These are phyloP conservation scores for Phalacrocorax brasilianus DNA, from an alignment of 2,113 vertebrate species.

Conservation along the genomic window DNA sequence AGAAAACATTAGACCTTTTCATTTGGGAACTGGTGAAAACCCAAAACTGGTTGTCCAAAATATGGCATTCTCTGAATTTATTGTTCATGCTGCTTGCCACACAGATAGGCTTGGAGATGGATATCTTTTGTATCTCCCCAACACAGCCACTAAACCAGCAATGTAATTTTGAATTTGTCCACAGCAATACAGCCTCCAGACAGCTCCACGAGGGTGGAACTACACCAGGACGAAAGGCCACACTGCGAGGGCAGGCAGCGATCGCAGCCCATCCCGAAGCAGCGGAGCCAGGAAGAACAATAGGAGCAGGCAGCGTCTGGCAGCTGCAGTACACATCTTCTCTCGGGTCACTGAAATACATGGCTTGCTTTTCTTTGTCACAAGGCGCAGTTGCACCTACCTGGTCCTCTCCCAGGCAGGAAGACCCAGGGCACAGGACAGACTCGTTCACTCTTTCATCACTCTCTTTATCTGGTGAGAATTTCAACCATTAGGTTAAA, in stretches of 20 bases:
- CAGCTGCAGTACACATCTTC: accelerated
- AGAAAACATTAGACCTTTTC: not conserved
- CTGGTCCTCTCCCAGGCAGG: not conserved
- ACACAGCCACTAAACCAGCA: not conserved
- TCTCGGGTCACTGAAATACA: accelerated
- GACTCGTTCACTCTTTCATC: not conserved
- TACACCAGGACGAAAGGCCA: not conserved
- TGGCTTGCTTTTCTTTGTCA: not conserved
- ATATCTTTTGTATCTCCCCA: not conserved
- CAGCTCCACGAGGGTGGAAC: not conserved
- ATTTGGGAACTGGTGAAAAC: not conserved
- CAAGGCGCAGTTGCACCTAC: not conserved
- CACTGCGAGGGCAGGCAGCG: accelerated
- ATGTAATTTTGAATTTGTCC: not conserved
- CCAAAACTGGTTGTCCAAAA: not conserved
- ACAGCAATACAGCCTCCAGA: not conserved
- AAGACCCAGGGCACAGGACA: not conserved
- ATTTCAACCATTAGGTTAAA: not conserved
- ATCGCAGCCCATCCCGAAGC: not conserved
- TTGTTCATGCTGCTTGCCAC: not conserved
- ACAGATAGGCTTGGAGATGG: not conserved
- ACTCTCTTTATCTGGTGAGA: not conserved
- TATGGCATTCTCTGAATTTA: not conserved
- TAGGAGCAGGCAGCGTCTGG: accelerated
- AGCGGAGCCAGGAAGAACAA: not conserved